phyloP scores from a whole-genome alignment of 2,888 invertebrate species.

The Dicyrtomina minuta region DNA sequence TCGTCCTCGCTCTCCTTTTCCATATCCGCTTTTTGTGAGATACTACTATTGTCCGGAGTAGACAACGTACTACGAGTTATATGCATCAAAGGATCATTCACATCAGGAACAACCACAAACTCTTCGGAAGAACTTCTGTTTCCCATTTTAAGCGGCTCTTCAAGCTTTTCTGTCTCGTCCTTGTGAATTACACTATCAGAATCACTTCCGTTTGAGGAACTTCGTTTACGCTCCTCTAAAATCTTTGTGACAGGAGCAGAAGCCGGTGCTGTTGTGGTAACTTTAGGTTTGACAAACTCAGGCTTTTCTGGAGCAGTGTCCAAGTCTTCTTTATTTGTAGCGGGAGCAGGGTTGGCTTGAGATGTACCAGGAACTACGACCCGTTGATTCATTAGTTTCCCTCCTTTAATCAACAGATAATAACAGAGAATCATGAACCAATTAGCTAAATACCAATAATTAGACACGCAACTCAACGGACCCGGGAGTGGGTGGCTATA shows the following conservation, averaged over 20 bases:
- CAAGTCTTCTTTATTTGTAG: conserved; percentile 30
- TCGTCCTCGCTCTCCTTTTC: conserved; percentile 29
- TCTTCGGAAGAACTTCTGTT: conserved; percentile 41
- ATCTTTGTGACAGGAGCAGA: conserved; percentile 8
- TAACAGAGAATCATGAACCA: not conserved
- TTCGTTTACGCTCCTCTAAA: conserved; percentile 19
- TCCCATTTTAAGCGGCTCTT: not conserved
- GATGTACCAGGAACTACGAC: not conserved
- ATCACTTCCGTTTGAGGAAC: conserved; percentile 19
- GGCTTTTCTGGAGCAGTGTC: not conserved
- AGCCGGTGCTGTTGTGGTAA: not conserved
- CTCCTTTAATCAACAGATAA: conserved; percentile 9
- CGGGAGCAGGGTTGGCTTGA: not conserved
- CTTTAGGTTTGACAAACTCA: not conserved
- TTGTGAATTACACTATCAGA: conserved; percentile 5
- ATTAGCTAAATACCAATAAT: no score
- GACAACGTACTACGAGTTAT: not conserved
- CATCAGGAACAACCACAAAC: conserved; percentile 40
- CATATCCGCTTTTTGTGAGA: conserved; percentile 6
- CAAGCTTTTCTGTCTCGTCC: not conserved
- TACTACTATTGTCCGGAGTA: conserved; percentile 3
- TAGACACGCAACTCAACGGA: not conserved
- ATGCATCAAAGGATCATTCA: not conserved
- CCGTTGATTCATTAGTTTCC: conserved; percentile 30
- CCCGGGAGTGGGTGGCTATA: no score